These are phyloP conservation scores for Deilephila porcellus DNA, from an alignment of 2,888 invertebrate genomes.

Conservation along the genomic window DNA sequence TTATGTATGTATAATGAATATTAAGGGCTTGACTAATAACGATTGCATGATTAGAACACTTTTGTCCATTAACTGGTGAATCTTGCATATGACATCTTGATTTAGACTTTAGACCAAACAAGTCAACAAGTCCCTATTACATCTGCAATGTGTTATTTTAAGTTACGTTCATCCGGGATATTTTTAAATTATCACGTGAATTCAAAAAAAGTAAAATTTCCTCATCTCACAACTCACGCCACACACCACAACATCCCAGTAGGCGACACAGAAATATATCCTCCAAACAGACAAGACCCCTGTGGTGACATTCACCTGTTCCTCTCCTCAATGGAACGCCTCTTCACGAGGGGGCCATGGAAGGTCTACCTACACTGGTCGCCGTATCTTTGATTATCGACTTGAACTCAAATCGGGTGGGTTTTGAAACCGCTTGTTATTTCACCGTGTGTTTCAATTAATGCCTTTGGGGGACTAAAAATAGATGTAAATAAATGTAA, in stretches of 20 bases:
- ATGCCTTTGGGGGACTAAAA: constrained; percentile 30
- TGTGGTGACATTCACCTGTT: constrained; percentile 55
- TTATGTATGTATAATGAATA: too few relatives aligned
- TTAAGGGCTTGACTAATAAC: too few relatives aligned
- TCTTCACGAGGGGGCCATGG: neutral
- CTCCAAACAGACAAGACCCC: constrained; percentile 60
- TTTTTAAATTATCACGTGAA: too few relatives aligned
- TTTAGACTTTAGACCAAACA: too few relatives aligned
- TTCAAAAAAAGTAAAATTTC: neutral
- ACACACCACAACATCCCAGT: constrained; percentile 49
- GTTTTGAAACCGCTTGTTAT: constrained; percentile 45
- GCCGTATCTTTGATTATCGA: constrained; percentile 57
- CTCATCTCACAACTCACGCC: constrained; percentile 41
- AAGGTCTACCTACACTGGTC: constrained; percentile 41
- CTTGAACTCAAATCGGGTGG: constrained; percentile 46
- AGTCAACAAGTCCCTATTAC: too few relatives aligned
- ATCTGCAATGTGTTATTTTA: too few relatives aligned
- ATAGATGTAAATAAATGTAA: constrained; percentile 4
- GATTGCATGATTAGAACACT: too few relatives aligned
- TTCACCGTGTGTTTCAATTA: constrained; percentile 41
- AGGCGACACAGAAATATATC: constrained; percentile 63
- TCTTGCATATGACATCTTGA: too few relatives aligned
- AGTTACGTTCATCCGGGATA: too few relatives aligned
- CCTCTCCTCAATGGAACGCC: constrained; percentile 37
- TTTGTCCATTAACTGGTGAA: too few relatives aligned